Conservation (phyloP, 2,888 invertebrate species). For the Epirrhoe alternata region DNA sequence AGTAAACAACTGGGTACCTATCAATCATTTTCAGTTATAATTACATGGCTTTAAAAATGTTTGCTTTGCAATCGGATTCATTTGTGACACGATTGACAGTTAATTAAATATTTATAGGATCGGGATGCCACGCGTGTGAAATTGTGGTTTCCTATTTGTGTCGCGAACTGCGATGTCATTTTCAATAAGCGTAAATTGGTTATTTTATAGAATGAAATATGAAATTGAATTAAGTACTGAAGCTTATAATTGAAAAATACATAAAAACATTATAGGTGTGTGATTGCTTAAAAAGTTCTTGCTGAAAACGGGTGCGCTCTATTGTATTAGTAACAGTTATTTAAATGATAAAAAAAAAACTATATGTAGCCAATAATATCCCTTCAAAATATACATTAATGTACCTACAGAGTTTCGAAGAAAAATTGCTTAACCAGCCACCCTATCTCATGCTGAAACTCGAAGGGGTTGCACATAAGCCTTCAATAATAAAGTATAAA, state of each 20-base stretch:
- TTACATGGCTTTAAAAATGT: conserved; percentile 10
- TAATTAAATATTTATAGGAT: conserved; percentile 36
- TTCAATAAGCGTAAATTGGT: conserved; percentile 13
- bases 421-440: conserved; percentile 26
- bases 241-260: not conserved
- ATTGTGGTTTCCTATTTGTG: conserved; percentile 34
- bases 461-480: conserved; percentile 59
- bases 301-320: no score
- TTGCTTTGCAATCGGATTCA: conserved; percentile 18
- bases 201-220: conserved; percentile 12
- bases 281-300: not conserved
- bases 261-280: not conserved
- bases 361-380: conserved; percentile 7
- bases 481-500: conserved; percentile 71
- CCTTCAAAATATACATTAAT: conserved; percentile 8
- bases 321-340: no score
- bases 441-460: conserved; percentile 20
- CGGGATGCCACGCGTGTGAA: conserved; percentile 25
- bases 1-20: not conserved
- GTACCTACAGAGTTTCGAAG: conserved; percentile 9
- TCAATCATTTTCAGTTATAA: conserved; percentile 6
- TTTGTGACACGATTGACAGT: conserved; percentile 26
- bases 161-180: conserved; percentile 18
- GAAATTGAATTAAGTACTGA: not conserved
- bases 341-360: not conserved